Conservation (phyloP, 2,113 vertebrate species). For the Smithornis capensis region DNA sequence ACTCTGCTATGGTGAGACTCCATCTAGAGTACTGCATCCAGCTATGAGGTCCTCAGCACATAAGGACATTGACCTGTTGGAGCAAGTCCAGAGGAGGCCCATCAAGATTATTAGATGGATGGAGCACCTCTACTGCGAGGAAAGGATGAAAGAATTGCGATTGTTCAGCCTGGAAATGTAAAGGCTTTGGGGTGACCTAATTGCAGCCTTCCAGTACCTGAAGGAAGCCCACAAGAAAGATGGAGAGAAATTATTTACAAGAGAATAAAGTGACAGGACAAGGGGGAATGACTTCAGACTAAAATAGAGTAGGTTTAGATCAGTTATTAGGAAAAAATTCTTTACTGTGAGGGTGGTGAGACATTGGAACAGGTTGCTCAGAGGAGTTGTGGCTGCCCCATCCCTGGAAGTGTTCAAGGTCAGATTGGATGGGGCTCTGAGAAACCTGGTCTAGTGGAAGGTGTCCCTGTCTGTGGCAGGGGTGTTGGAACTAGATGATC, state of each 20-base stretch:
- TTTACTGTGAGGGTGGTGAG: neutral
- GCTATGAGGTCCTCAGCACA: neutral
- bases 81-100: neutral
- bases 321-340: neutral
- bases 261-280: neutral
- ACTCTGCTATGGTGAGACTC: neutral
- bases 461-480: neutral
- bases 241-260: neutral
- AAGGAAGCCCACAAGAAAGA: neutral
- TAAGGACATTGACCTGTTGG: rapidly evolving
- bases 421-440: neutral
- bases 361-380: neutral
- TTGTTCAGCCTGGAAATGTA: neutral
- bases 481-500: neutral
- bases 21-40: rapidly evolving
- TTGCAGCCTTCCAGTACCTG: rapidly evolving
- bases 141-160: neutral
- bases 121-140: rapidly evolving
- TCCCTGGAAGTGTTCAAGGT: neutral
- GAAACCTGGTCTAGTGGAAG: neutral
- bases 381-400: neutral
- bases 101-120: neutral
- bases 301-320: neutral
- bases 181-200: neutral
- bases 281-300: neutral